Percentiles rank a stretch among this genome's conserved stretches.
Conservation (phyloP, 2,113 vertebrate genomes). For the Pterocles orientalis region DNA sequence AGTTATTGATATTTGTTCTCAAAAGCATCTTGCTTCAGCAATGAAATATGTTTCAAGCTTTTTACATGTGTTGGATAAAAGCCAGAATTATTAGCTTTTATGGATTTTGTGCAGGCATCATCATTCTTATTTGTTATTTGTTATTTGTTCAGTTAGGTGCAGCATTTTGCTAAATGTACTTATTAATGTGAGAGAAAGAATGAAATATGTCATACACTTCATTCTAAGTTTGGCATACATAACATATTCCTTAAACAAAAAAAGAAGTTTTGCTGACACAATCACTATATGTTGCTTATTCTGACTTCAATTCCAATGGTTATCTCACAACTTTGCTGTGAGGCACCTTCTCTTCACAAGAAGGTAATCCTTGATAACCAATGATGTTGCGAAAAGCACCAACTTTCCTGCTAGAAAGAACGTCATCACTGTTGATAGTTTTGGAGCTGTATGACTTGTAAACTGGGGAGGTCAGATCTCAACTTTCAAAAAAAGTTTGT, state of each 20-base stretch:
- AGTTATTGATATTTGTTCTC: not conserved
- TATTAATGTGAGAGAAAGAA: slow-evolving; percentile 1
- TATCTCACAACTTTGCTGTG: not conserved
- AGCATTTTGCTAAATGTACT: not conserved
- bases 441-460: not conserved
- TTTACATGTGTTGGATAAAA: not conserved
- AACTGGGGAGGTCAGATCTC: not conserved
- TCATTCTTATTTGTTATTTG: slow-evolving; percentile 5
- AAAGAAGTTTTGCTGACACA: not conserved
- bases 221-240: not conserved
- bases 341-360: not conserved
- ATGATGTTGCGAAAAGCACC: not conserved
- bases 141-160: not conserved
- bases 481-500: not conserved
- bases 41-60: not conserved
- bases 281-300: not conserved
- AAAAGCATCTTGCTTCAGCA: slow-evolving; percentile 1
- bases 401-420: not conserved
- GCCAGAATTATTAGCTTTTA: slow-evolving; percentile 23
- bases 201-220: not conserved
- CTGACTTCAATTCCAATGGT: not conserved
- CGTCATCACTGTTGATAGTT: not conserved
- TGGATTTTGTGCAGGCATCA: slow-evolving; percentile 18
- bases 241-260: not conserved
- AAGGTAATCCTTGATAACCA: not conserved